Evolutionary conservation across 1,140 invertebrate genomes (phyloP), one percentile per base, ranked within the genome.

Genomic region (Cyrtorhinus lividipennis): DNA sequence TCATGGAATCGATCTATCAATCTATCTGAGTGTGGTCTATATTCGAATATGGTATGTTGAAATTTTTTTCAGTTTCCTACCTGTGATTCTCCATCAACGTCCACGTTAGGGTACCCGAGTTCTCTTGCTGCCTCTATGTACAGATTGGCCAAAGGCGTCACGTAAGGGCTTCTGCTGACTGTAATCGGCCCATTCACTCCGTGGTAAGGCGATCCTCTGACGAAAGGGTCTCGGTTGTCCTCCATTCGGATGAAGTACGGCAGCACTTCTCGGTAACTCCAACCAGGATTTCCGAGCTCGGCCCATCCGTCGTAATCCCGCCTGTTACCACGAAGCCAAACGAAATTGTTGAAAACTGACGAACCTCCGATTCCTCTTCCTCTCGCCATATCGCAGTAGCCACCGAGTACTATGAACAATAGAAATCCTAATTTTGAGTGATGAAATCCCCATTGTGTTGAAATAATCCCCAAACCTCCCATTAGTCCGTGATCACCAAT

Each of bases 121-220:
- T 73, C 63, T 30, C 66, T 69, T 2, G 79, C 81, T 12, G 80
- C 81, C 65, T 79, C 71, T 22, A 83, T 72, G 63, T 72, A 74
- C 2, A 71, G 64, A 38, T 53, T 69, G 0, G 73, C 67, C 18
- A 87, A 69, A 12, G 76, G 76, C 2, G 82, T 80, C 22, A 73
- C 75, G 65, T 78, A 86, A 2, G 82, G 77, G 24, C 56, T 57
- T 24, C 56, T 57, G 30, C 15, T 57, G 13, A 57, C 88, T 62
- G 86, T 87, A 15, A 57, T 57, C 3, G 56, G 56, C 2, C 56
- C 56, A 1, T 57, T 24, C 66, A 78, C 80, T 3, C 72, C 72
- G 69, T 90, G 88, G 71, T 88, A 82, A 65, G 75, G 79, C 12
- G 72, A 82, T 66, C 84, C 80, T 5, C 85, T 83, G 66, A 87